Evolutionary conservation across 2,113 vertebrate genomes (phyloP), one percentile per base, ranked within the genome.

Genomic region (Xyliphius kryptos): DNA sequence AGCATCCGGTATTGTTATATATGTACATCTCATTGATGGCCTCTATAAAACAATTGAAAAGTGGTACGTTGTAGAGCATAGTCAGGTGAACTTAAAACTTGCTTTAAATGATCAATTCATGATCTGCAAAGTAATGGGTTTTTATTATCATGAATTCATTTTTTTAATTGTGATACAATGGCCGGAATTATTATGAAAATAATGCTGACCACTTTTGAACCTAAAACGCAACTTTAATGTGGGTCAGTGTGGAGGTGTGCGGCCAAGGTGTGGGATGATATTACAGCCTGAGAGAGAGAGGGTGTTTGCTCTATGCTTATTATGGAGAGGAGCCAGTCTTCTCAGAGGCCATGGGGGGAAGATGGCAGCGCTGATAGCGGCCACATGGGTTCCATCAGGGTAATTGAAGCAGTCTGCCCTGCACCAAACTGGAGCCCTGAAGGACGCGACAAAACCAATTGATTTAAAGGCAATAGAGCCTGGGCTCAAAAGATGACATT

Each of bases 371-470:
- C 69, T 76, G 78, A 79, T 77, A 76, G 69, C 37, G 52, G 72
- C 73, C 78, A 80, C 76, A 75, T 82, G 75, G 72, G 67, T 77
- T 75, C 71, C 68, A 82, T 79, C 78, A 80, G 41, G 47, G 72
- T 82, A 82, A 82, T 74, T 75, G 76, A 79, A 80, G 77, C 78
- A 77, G 71, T 55, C 77, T 82, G 77, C 61, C 63, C 61, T 13
- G 67, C 50, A 60, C 64, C 61, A 62, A 71, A 58, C 16, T 38
- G 60, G 61, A 68, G 67, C 68, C 68, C 70, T 58, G 68, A 76
- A 76, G 61, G 75, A 73, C 74, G 77, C 63, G 73, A 80, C 76
- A 75, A 77, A 82, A 77, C 48, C 63, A 77, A 77, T 74, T 72
- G 75, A 75, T 71, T 76, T 70, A 72, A 69, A 67, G 66, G 70